Evolutionary conservation across 2,888 invertebrate species (phyloP).

Genomic region (Bedellia somnulentella): DNA sequence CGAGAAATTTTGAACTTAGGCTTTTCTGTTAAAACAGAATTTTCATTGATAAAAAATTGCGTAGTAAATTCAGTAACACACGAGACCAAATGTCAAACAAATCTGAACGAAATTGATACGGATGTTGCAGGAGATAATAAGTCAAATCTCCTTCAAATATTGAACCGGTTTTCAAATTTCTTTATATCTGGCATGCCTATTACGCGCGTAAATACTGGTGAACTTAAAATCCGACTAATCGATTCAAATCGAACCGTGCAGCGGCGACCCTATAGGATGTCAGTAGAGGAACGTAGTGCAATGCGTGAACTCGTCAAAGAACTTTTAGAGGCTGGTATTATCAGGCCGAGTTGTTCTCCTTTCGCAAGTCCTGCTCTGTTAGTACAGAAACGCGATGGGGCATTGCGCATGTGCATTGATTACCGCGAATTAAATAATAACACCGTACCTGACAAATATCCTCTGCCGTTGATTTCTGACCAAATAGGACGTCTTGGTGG

Average conservation of each 20-base stretch:
- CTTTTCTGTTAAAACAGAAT: conserved; percentile 1
- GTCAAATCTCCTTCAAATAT: not conserved
- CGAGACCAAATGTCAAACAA: too few relatives aligned
- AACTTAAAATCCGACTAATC: not conserved
- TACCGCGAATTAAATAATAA: conserved; percentile 7
- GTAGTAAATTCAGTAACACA: not conserved
- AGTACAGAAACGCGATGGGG: conserved; percentile 7
- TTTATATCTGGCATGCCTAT: too few relatives aligned
- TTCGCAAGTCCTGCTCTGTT: conserved; percentile 7
- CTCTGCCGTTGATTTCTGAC: conserved; percentile 5
- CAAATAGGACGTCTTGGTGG: conserved; percentile 7
- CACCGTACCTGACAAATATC: conserved; percentile 4
- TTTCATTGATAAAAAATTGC: not conserved
- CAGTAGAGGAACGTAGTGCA: too few relatives aligned
- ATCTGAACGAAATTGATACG: not conserved
- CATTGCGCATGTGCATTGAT: conserved; percentile 7
- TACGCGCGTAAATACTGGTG: conserved; percentile 1
- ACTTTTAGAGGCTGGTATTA: too few relatives aligned
- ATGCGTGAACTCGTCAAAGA: conserved; percentile 5
- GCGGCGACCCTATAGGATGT: conserved; percentile 3
- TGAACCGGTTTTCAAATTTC: not conserved
- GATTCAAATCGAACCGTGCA: conserved; percentile 3
- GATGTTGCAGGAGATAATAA: not conserved
- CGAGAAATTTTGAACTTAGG: conserved; percentile 5
- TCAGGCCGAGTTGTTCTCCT: conserved; percentile 5